phyloP scores from a whole-genome alignment of 2,888 invertebrate species.

The Diadromus collaris region DNA sequence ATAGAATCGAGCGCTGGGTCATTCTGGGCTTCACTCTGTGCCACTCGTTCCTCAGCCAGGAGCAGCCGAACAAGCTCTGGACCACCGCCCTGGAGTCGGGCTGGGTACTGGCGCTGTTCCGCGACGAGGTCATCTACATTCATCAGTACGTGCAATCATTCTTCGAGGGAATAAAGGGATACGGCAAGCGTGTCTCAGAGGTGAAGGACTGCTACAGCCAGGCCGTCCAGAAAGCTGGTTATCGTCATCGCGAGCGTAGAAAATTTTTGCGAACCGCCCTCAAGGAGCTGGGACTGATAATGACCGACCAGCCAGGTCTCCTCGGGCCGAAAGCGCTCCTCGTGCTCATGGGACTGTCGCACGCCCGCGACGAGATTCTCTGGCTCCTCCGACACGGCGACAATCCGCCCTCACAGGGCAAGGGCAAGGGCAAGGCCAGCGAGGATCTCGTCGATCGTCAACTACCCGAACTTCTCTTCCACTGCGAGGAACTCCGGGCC shows the following conservation, averaged over 20 bases:
- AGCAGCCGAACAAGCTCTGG: constrained; percentile 94
- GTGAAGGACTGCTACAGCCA: constrained; percentile 97
- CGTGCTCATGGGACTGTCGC: constrained; percentile 97
- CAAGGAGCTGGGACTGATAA: constrained; percentile 96
- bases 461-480: constrained; percentile 97
- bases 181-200: constrained; percentile 95
- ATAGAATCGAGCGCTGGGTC: constrained; percentile 98
- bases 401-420: constrained; percentile 92
- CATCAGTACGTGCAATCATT: constrained; percentile 96
- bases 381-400: constrained; percentile 98
- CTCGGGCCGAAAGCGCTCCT: constrained; percentile 98
- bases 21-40: constrained; percentile 96
- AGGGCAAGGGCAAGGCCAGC: constrained; percentile 92
- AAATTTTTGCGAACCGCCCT: constrained; percentile 98
- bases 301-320: constrained; percentile 98
- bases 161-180: constrained; percentile 97
- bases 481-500: constrained; percentile 98
- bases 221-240: constrained; percentile 94
- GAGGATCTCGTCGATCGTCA: constrained; percentile 98
- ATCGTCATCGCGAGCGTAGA: constrained; percentile 96
- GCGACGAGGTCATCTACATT: constrained; percentile 98
- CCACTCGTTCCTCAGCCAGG: constrained; percentile 91
- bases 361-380: constrained; percentile 97
- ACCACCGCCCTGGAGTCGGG: constrained; percentile 94
- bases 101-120: constrained; percentile 96